Evolutionary conservation across 2,888 invertebrate species (phyloP).

Genomic region (Leucophenga maculata): DNA sequence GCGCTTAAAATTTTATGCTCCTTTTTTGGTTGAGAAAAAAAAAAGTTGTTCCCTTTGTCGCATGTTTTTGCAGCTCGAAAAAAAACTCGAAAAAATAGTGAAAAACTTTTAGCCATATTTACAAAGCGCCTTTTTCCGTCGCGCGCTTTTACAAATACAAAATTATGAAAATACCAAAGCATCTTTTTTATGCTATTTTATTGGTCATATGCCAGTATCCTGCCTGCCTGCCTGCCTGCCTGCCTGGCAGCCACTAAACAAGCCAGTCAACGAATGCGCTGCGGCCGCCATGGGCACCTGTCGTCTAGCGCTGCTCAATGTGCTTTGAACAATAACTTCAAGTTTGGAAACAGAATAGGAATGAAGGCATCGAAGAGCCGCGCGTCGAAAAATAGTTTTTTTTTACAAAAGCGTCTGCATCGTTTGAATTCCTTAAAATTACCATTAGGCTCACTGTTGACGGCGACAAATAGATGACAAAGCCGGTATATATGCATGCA

Average conservation of each 20-base stretch:
- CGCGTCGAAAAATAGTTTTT: not conserved
- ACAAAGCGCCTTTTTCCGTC: slow-evolving; percentile 15
- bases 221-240: not conserved
- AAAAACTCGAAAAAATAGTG: slow-evolving; percentile 30
- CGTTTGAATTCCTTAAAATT: slow-evolving; percentile 67
- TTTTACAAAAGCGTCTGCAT: slow-evolving; percentile 63
- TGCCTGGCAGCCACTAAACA: not conserved
- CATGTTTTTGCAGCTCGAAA: not conserved
- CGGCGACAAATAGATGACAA: slow-evolving; percentile 1
- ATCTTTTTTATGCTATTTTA: slow-evolving; percentile 6
- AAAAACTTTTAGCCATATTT: not conserved
- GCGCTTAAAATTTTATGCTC: not conserved
- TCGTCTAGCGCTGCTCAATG: not conserved
- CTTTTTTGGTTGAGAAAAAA: not conserved
- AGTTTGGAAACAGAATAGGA: not conserved
- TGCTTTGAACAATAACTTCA: slow-evolving; percentile 5
- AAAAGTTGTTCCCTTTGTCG: not conserved
- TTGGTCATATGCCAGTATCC: slow-evolving; percentile 4
- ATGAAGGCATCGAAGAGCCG: too few relatives aligned
- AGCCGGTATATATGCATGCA: slow-evolving; percentile 42
- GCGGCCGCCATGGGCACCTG: too few relatives aligned
- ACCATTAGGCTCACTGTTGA: slow-evolving; percentile 36
- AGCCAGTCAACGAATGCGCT: not conserved
- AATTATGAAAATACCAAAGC: slow-evolving; percentile 57
- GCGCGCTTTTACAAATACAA: slow-evolving; percentile 43